Evolutionary conservation across 92 coral and sea anemone genomes (phyloP).

Genomic region (Meandrina meandrites): DNA sequence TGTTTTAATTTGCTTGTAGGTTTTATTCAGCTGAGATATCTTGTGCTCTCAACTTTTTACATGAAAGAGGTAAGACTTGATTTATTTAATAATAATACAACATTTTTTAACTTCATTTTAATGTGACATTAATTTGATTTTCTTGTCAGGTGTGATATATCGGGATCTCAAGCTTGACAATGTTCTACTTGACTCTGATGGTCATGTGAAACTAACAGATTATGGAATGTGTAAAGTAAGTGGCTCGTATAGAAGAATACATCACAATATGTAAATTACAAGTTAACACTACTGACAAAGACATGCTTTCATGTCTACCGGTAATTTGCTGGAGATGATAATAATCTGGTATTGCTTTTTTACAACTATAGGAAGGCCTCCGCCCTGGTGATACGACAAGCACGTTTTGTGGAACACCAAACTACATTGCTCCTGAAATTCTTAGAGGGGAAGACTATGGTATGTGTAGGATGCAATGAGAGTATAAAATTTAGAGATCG

Average conservation of each 20-base stretch:
- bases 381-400: slow-evolving; percentile 98
- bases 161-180: slow-evolving; percentile 96
- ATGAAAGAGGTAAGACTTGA: slow-evolving; percentile 78
- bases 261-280: neutral
- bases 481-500: too few species aligned
- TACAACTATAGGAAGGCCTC: slow-evolving; percentile 84
- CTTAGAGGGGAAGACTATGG: slow-evolving; percentile 99
- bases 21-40: slow-evolving; percentile 97
- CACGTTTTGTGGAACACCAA: slow-evolving; percentile 99
- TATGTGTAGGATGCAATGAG: slow-evolving; percentile 22
- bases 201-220: slow-evolving; percentile 98
- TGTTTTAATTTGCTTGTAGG: slow-evolving; percentile 39
- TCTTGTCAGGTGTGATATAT: slow-evolving; percentile 74
- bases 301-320: neutral
- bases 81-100: too few species aligned
- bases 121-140: neutral
- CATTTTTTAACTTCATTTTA: too few species aligned
- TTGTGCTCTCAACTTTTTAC: slow-evolving; percentile 95
- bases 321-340: neutral
- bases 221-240: slow-evolving; percentile 99
- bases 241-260: neutral
- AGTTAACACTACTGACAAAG: neutral
- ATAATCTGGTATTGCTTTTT: neutral
- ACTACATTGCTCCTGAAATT: slow-evolving; percentile 99
- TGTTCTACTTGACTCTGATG: slow-evolving; percentile 95